A percentile compares a stretch with the other conserved stretches of the same genome.
These are phyloP conservation scores for Odobenus rosmarus DNA, from an alignment of 2,113 vertebrate species.

Conservation along the genomic window DNA sequence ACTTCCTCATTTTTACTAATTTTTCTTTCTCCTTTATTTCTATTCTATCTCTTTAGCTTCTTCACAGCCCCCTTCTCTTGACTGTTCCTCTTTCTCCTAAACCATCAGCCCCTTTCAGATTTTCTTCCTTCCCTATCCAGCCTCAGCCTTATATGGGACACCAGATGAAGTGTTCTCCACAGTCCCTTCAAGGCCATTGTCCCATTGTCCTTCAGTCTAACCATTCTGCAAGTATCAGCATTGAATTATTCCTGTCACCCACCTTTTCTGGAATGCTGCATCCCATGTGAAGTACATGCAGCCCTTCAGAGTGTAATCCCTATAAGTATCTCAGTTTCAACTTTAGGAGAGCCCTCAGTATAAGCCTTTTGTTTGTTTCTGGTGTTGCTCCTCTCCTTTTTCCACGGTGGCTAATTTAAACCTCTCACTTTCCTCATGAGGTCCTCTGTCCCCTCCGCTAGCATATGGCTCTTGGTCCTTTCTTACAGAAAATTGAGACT, in stretches of 20 bases:
- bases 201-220: background rate
- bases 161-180: background rate
- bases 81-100: background rate
- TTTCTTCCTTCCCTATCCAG: background rate
- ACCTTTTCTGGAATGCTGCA: conserved; percentile 8
- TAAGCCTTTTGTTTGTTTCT: background rate
- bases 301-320: background rate
- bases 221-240: background rate
- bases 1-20: background rate
- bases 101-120: background rate
- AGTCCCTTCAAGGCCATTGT: background rate
- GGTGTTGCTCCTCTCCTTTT: background rate
- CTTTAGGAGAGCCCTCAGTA: background rate
- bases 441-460: background rate
- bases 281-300: background rate
- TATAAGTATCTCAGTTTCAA: background rate
- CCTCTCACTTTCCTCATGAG: background rate
- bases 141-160: background rate
- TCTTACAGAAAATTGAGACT: background rate
- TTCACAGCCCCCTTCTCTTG: background rate
- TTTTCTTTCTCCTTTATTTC: conserved; percentile 15
- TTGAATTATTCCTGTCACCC: background rate
- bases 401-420: background rate
- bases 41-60: background rate
- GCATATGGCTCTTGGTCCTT: background rate